A percentile compares a stretch with the other conserved stretches of the same genome.
phyloP scores from a whole-genome alignment of 2,797 vertebrate genomes.

The Pantherophis alleghaniensis region DNA sequence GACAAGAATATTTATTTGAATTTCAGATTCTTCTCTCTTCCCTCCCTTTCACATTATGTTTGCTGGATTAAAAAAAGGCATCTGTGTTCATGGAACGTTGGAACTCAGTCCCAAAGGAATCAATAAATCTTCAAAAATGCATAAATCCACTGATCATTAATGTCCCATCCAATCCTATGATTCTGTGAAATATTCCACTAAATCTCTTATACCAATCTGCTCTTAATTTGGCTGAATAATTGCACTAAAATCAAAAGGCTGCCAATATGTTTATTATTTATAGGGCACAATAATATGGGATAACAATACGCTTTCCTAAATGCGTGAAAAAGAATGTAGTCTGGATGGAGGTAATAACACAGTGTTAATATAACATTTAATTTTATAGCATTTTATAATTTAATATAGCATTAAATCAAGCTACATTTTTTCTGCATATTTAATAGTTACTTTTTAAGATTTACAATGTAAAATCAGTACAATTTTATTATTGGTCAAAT shows the following conservation, averaged over 20 bases:
- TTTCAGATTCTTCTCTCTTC: neutral
- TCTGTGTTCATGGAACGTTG: neutral
- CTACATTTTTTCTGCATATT: neutral
- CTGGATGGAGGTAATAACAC: neutral
- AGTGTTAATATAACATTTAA: neutral
- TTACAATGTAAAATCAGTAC: neutral
- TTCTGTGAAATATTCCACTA: neutral
- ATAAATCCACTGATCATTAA: neutral
- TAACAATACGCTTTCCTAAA: neutral
- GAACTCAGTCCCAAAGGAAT: neutral
- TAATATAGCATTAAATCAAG: neutral
- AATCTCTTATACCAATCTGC: neutral
- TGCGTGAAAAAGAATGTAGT: neutral
- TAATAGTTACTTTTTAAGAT: neutral
- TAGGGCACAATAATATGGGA: neutral
- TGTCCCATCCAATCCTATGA: neutral
- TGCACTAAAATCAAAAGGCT: neutral
- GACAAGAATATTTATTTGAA: neutral
- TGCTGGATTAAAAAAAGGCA: neutral
- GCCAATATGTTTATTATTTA: conserved; percentile 11
- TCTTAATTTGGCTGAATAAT: conserved; percentile 21
- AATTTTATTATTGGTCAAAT: neutral
- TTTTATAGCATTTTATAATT: neutral
- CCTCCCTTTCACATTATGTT: neutral
- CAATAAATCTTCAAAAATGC: neutral